Percentiles rank a stretch among this genome's conserved stretches.
phyloP scores from a whole-genome alignment of 2,113 vertebrate species.

The Lipotes vexillifer region DNA sequence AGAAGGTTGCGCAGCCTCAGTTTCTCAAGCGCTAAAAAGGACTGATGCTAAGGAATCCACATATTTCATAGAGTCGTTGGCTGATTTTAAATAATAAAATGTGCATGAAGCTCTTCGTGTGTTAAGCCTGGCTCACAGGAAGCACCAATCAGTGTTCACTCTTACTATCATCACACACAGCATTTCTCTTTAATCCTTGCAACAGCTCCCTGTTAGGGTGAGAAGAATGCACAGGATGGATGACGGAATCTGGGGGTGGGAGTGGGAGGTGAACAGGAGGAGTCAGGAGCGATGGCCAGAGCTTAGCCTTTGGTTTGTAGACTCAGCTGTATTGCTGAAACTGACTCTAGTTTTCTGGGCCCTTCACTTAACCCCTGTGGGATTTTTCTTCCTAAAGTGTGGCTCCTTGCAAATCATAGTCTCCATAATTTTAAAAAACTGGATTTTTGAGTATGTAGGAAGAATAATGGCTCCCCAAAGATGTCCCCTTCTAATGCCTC shows the following conservation, averaged over 20 bases:
- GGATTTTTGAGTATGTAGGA: not conserved
- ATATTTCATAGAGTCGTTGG: not conserved
- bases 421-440: not conserved
- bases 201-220: not conserved
- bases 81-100: not conserved
- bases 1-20: not conserved
- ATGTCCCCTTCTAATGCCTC: not conserved
- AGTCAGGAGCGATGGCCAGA: not conserved
- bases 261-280: not conserved
- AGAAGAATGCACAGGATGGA: not conserved
- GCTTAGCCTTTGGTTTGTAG: not conserved
- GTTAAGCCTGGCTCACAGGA: not conserved
- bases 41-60: not conserved
- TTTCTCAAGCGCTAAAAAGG: not conserved
- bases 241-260: not conserved
- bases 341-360: not conserved
- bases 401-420: not conserved
- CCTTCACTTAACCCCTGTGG: not conserved
- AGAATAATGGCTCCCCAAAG: not conserved
- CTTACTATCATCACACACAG: not conserved
- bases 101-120: not conserved
- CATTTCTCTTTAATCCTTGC: not conserved
- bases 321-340: not conserved
- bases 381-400: not conserved
- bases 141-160: not conserved